Evolutionary conservation across 2,113 vertebrate species (phyloP).

Genomic region (Circaetus cinerascens): DNA sequence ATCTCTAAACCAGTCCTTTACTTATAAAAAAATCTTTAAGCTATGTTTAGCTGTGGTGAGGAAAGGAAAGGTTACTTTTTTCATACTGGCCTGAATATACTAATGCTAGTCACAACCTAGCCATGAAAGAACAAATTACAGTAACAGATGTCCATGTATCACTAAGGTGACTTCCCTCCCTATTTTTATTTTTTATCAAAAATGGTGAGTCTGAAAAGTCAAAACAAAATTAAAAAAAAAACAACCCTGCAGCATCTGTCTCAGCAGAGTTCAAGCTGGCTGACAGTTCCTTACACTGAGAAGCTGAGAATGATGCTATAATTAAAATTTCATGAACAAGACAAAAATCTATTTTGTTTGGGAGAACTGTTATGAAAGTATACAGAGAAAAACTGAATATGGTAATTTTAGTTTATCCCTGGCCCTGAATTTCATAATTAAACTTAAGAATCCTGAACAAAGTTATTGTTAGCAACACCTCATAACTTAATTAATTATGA

Average conservation of each 20-base stretch:
- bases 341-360: conserved; percentile 54
- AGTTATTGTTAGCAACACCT: conserved; percentile 36
- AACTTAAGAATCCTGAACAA: conserved; percentile 6
- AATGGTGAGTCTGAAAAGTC: conserved; percentile 50
- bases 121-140: conserved; percentile 55
- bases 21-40: background rate
- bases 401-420: conserved; percentile 9
- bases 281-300: conserved; percentile 55
- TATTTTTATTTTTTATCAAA: conserved; percentile 48
- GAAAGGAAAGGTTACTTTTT: background rate
- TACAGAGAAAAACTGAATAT: background rate
- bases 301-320: conserved; percentile 54
- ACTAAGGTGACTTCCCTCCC: conserved; percentile 53
- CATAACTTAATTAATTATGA: conserved; percentile 34
- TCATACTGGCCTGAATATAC: background rate
- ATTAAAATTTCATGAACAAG: conserved; percentile 60
- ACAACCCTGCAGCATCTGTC: conserved; percentile 50
- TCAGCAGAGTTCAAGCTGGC: conserved; percentile 59
- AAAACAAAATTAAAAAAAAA: conserved; percentile 25
- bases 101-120: conserved; percentile 49
- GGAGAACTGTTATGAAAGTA: conserved; percentile 18
- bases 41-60: background rate
- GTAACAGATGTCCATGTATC: conserved; percentile 58
- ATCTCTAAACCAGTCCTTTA: background rate
- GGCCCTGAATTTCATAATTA: conserved; percentile 8